Evolutionary conservation across 1,140 invertebrate species (phyloP), one percentile per base, ranked within the genome.

Genomic region (Battus philenor): DNA sequence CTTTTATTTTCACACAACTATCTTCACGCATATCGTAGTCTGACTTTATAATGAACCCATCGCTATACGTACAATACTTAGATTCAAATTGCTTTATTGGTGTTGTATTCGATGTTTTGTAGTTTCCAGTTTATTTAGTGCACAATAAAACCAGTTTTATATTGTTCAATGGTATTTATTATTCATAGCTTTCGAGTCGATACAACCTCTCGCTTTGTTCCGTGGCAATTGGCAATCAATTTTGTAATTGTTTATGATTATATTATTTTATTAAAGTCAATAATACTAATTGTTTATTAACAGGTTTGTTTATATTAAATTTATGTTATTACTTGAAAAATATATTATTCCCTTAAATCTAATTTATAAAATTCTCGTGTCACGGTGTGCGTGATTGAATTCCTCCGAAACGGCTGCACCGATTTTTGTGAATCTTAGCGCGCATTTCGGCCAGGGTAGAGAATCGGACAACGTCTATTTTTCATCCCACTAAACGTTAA

Each of bases 81-180:
- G 36, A 11, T 26, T 39, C 10, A 22, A 39, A 39, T 39, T 8
- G 36, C 36, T 39, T 39, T 39, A 39, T 39, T 39, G 22, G 34
- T 24, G 36, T 34, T 34, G 16, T 2, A 34, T 15, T 38, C 24
- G 33, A 22, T 36, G 34, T 24, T 39, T 39, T 26, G 20, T 39
- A 39, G 36, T 39, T 39, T 26, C 18, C 10, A 12, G 36, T 39
- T 39, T 16, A 39, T 18, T 39, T 27, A 39, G 11, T 39, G 36
- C 22, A 22, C 8, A 12, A 10, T 13, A 24, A 20, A 39, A 39
- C 13, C 26, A 10, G 12, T 39, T 39, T 39, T 39, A 39, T 39
- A 39, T 39, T 39, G 36, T 39, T 39, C 20, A 12, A 15, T 26
- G 36, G 13, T 7, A 15, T 26, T 39, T 39, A 39, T 26, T 39